Percentiles rank a stretch among this genome's conserved stretches.
Conservation (phyloP, 2,888 invertebrate species). For the Lycaena phlaeas region DNA sequence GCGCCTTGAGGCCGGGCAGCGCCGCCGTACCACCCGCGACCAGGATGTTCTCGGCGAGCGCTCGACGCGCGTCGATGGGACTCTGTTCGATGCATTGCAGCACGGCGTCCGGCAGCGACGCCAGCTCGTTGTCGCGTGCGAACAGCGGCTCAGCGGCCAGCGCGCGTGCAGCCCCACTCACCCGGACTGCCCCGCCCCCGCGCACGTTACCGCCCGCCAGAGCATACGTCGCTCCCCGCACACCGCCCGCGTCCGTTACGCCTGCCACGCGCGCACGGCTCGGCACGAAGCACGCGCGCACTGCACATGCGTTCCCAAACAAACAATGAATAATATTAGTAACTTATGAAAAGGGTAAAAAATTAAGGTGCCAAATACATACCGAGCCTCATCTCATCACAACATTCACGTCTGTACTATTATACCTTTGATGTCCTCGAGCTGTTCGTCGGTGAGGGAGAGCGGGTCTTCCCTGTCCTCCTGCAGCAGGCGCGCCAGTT, state of each 20-base stretch:
- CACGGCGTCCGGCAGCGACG: constrained; percentile 85
- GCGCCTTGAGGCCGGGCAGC: constrained; percentile 85
- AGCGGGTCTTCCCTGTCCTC: constrained; percentile 50
- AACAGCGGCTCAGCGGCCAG: constrained; percentile 89
- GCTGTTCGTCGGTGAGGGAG: constrained; percentile 65
- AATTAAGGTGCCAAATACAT: no score
- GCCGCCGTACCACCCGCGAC: constrained; percentile 90
- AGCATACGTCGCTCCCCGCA: constrained; percentile 51
- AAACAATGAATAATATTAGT: no score
- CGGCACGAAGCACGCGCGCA: constrained; percentile 91
- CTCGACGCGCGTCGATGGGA: constrained; percentile 85
- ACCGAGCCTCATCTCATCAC: no score
- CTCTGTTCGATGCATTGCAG: constrained; percentile 79
- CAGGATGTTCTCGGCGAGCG: constrained; percentile 87
- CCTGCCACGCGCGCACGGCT: constrained; percentile 79
- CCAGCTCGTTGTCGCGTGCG: constrained; percentile 80
- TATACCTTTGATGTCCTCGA: constrained; percentile 85
- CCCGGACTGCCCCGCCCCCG: constrained; percentile 74
- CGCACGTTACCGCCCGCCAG: no score
- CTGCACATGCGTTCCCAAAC: constrained; percentile 57
- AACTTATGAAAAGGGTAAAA: no score
- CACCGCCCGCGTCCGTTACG: constrained; percentile 66
- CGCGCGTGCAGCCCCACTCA: constrained; percentile 81
- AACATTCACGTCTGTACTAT: no score
- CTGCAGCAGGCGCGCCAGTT: constrained; percentile 63